A percentile compares a stretch with the other conserved stretches of the same genome.
Evolutionary conservation across 2,797 vertebrate species (phyloP).

Genomic region (Meriones psammophilus): DNA sequence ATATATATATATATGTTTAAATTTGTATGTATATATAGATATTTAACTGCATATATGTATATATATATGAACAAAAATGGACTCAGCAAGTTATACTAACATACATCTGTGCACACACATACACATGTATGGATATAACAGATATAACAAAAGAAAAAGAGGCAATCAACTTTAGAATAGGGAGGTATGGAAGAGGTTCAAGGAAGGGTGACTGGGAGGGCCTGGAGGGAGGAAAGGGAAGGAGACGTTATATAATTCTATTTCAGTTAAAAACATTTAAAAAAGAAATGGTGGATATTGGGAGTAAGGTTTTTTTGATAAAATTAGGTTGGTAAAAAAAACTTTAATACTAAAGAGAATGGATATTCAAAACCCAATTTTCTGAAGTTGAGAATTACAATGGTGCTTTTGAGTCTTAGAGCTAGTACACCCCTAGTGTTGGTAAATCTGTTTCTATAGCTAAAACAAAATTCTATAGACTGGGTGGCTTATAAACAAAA

Average conservation of each 20-base stretch:
- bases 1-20: too few species aligned
- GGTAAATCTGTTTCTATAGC: background rate
- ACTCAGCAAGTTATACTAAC: background rate
- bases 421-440: too few species aligned
- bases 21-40: too few species aligned
- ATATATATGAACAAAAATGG: background rate
- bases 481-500: background rate
- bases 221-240: background rate
- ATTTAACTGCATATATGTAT: too few species aligned
- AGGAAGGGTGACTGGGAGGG: background rate
- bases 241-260: background rate
- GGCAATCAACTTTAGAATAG: background rate
- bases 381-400: background rate
- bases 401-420: background rate
- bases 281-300: slow-evolving; percentile 6
- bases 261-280: background rate
- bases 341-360: slow-evolving; percentile 13
- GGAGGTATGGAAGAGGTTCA: background rate
- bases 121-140: background rate
- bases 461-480: background rate
- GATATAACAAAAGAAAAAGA: background rate
- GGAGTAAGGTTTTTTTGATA: slow-evolving; percentile 16
- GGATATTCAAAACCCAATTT: background rate
- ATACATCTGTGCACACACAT: background rate
- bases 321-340: slow-evolving; percentile 8